These are phyloP conservation scores for Myotis lucifugus DNA, from an alignment of 2,113 vertebrate genomes.

Conservation along the genomic window DNA sequence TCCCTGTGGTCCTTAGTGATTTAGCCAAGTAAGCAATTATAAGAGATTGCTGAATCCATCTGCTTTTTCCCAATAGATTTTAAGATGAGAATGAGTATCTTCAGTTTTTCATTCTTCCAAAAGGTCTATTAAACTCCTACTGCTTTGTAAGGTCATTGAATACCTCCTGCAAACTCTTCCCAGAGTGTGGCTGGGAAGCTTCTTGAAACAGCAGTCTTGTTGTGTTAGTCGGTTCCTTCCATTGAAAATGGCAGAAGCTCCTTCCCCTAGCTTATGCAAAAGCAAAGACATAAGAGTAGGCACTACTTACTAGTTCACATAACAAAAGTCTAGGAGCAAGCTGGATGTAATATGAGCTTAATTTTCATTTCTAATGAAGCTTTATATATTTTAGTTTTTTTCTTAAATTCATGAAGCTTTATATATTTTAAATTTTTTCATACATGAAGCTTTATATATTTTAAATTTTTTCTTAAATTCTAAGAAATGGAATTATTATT, in stretches of 20 bases:
- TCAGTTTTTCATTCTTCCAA: conserved; percentile 68
- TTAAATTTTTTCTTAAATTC: neutral
- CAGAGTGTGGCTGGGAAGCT: neutral
- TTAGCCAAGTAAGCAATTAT: conserved; percentile 73
- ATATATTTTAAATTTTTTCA: neutral
- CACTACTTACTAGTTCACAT: neutral
- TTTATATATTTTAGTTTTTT: neutral
- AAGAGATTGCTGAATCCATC: conserved; percentile 66
- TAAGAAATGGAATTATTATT: conserved; percentile 20
- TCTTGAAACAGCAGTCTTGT: neutral
- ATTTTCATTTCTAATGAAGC: neutral
- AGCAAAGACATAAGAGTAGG: neutral
- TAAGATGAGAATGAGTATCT: conserved; percentile 31
- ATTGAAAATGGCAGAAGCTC: neutral
- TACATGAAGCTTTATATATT: neutral
- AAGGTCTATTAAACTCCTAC: conserved; percentile 63
- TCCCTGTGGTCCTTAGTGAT: conserved; percentile 54
- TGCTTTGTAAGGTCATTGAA: conserved; percentile 49
- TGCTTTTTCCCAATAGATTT: conserved; percentile 48
- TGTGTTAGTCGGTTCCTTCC: neutral
- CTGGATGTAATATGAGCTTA: neutral
- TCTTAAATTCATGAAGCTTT: neutral
- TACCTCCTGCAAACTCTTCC: conserved; percentile 31
- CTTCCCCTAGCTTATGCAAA: neutral
- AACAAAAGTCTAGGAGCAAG: neutral